A percentile compares a stretch with the other conserved stretches of the same genome.
phyloP scores from a whole-genome alignment of 2,797 vertebrate species.

The Dendrocincla tyrannina region DNA sequence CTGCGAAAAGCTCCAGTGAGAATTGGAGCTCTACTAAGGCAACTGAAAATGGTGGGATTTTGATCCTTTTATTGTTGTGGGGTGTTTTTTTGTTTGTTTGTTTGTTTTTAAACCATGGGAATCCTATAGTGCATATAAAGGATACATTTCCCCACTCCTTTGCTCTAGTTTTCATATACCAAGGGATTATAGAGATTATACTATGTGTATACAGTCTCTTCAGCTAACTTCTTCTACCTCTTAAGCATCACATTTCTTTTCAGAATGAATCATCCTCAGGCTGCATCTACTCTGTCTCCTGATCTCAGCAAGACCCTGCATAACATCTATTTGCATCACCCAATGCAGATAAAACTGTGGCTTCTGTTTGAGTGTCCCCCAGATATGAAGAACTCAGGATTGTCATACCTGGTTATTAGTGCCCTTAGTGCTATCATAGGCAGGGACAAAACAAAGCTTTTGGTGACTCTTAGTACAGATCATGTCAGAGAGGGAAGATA shows the following conservation, averaged over 20 bases:
- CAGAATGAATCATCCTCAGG: neutral
- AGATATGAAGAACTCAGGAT: neutral
- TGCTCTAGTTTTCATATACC: neutral
- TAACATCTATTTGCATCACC: neutral
- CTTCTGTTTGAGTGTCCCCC: neutral
- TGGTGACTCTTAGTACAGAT: neutral
- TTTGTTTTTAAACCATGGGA: neutral
- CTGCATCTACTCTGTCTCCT: neutral
- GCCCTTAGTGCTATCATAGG: neutral
- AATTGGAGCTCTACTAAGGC: neutral
- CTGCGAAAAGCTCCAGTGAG: neutral
- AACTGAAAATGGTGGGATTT: neutral
- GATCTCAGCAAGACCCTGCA: neutral
- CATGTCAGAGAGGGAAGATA: neutral
- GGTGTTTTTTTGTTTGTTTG: too few relatives aligned
- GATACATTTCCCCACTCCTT: neutral
- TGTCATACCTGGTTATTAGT: neutral
- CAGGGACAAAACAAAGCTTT: neutral
- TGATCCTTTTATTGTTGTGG: neutral
- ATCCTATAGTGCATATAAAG: neutral
- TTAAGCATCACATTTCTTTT: neutral
- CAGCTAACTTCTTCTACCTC: neutral
- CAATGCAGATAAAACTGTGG: neutral
- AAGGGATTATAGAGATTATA: neutral
- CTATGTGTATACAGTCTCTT: neutral